Base-by-base conservation (phyloP, 1,140 invertebrate species). In the Sminthurinus signatus region DNA sequence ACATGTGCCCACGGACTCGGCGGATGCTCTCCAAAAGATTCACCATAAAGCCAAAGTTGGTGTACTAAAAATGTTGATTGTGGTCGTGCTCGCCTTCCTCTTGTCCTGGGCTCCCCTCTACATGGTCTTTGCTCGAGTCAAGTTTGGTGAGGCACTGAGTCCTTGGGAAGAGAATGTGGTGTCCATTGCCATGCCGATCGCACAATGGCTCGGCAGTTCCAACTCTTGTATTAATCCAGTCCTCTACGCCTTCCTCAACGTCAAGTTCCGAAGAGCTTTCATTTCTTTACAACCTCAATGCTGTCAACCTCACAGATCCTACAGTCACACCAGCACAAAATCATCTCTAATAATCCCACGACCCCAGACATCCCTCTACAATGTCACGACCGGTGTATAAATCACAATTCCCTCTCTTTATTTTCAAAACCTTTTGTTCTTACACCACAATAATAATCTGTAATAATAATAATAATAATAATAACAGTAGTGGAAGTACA, bases 211-310 rank as follows among this genome's bases (percentile, higher is more conserved):
- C 1, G 95, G 93, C 0, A 86, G 91, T 0, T 92, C 93, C 21
- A 98, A 98, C 76, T 94, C 91, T 29, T 96, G 93, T 80, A 93
- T 98, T 72, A 98, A 98, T 78, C 96, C 96, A 0, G 87, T 96
- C 46, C 83, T 98, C 4, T 72, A 72, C 43, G 70, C 66, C 42
- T 68, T 64, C 46, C 55, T 72, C 28, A 72, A 72, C 43, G 67
- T 64, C 1, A 72, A 72, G 29, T 72, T 71, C 46, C 43, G 69
- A 42, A 14, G 66, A 51, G 69, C 69, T 14, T 71, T 71, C 58
- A 46, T 43, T 17, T 64, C 65, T 2, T 50, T 71, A 2, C 42
- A 65, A 14, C 69, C 69, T 10, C 39, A 43, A n/a, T 67, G 69
- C 36, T 70, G 61, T 23, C 51, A 48, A 32, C 52, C 62, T 15